Percentiles rank a stretch among this genome's conserved stretches.
These are phyloP conservation scores for Arothron firmamentum DNA, from an alignment of 2,113 vertebrate genomes.

Conservation along the genomic window DNA sequence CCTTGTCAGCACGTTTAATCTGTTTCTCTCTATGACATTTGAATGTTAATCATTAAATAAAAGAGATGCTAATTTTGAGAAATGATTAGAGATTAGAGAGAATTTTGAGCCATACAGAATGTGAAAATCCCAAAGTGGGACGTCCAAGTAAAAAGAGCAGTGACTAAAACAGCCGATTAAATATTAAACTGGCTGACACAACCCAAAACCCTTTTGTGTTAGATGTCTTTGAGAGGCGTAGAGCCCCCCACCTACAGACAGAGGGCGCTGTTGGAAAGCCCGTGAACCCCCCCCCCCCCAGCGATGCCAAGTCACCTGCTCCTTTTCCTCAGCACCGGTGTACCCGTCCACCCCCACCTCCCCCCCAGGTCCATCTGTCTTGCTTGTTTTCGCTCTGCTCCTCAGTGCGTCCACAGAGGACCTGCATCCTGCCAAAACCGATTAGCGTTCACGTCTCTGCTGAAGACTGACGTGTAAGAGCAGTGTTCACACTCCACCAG, in stretches of 20 bases:
- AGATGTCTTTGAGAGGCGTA: conserved; percentile 20
- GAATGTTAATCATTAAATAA: conserved; percentile 12
- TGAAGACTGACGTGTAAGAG: conserved; percentile 57
- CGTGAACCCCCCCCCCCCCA: conserved; percentile 6
- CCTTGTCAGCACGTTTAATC: conserved; percentile 1
- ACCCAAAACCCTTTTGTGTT: conserved; percentile 1
- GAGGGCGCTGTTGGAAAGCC: conserved; percentile 73
- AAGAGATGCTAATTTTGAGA: too few relatives aligned
- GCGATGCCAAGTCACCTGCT: conserved; percentile 20
- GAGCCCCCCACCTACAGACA: conserved; percentile 31
- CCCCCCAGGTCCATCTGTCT: conserved; percentile 18
- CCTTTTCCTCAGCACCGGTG: conserved; percentile 5
- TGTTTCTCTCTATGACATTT: conserved; percentile 17
- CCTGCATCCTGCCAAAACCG: conserved; percentile 58
- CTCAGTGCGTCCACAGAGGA: conserved; percentile 46
- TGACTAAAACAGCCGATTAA: conserved; percentile 17
- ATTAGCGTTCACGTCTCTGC: conserved; percentile 73
- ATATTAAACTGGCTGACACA: conserved; percentile 16
- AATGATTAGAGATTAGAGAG: too few relatives aligned
- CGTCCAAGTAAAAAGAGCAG: conserved; percentile 2
- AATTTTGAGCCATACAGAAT: too few relatives aligned
- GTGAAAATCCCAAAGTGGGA: background rate
- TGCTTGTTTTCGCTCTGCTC: conserved; percentile 31
- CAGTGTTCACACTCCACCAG: conserved; percentile 53
- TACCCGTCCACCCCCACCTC: background rate